Base-by-base conservation (phyloP, 2,888 invertebrate species). In the Ferdinandea cuprea region DNA sequence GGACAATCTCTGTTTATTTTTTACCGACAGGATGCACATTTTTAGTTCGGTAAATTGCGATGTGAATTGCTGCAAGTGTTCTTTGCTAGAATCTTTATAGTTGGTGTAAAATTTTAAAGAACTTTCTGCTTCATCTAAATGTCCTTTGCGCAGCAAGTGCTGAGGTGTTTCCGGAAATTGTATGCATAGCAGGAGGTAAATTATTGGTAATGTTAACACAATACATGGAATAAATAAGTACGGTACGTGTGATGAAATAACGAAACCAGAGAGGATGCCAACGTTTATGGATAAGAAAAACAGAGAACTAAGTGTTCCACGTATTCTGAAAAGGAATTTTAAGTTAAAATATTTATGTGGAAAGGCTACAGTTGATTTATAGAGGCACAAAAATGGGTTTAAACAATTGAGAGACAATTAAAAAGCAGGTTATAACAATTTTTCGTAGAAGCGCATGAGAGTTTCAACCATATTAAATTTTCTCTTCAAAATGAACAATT, bases 121-220 rank as follows among this genome's bases (percentile, higher is more conserved):
- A 2, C 72, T 76, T 59, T 89, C 88, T 0, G 90, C 91, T 0
- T 86, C 87, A 4, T 66, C 17, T 0, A 78, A 40, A 3, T 86
- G 85, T 15, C 85, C 86, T 0, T 80, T 85, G 5, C 85, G 84
- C 1, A 91, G 19, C 0, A 90, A 81, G 85, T 87, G 86, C 0
- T 88, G 88, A 1, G 90, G 88, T 2, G 90, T 90, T 73, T 91
- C 91, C 1, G 89, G 89, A 9, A 89, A 85, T 44, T 87, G 85
- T 0, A 79, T 72, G 52, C 87, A 86, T 0, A 87, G 74, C 3
- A 85, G 2, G 3, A 88, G 85, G 42, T 88, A 91, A 0, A 87
- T 42, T 2, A 89, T 76, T 5, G 90, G 89, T 46, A 90, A 59
- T 2, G 86, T n/a, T 2, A 90, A 80, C 6, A 87, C 86, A 1